A percentile compares a stretch with the other conserved stretches of the same genome.
phyloP scores from a whole-genome alignment of 2,797 vertebrate species.

The Corythornis leucogaster region DNA sequence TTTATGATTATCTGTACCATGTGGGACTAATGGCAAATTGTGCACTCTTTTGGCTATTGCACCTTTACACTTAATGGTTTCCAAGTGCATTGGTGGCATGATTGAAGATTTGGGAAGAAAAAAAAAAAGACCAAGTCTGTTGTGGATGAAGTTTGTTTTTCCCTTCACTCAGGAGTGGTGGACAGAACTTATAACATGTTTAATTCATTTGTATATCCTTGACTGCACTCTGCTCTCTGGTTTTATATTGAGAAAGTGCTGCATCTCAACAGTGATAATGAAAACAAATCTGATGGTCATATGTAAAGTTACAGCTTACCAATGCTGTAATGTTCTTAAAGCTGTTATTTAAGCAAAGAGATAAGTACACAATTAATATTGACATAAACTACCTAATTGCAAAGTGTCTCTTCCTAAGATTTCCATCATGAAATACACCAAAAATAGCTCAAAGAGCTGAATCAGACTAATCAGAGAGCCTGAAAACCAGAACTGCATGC shows the following conservation, averaged over 20 bases:
- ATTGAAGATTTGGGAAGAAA: neutral
- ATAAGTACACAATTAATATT: neutral
- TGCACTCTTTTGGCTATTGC: neutral
- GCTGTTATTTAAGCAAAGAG: neutral
- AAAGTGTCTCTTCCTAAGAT: neutral
- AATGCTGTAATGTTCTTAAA: neutral
- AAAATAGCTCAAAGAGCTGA: neutral
- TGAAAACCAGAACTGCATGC: neutral
- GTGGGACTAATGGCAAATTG: neutral
- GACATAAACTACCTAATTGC: neutral
- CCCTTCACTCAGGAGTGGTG: neutral
- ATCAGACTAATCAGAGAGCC: neutral
- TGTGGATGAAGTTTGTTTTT: neutral
- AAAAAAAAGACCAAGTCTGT: neutral
- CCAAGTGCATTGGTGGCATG: neutral
- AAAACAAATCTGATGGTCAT: neutral
- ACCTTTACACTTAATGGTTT: neutral
- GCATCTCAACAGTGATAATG: neutral
- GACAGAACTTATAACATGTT: neutral
- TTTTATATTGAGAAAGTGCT: neutral
- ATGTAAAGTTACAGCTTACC: neutral
- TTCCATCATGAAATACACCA: neutral
- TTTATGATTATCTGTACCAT: neutral
- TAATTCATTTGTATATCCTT: neutral
- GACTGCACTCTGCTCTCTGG: neutral